phyloP scores from a whole-genome alignment of 2,888 invertebrate species.

The Tanytarsus gracilentus region DNA sequence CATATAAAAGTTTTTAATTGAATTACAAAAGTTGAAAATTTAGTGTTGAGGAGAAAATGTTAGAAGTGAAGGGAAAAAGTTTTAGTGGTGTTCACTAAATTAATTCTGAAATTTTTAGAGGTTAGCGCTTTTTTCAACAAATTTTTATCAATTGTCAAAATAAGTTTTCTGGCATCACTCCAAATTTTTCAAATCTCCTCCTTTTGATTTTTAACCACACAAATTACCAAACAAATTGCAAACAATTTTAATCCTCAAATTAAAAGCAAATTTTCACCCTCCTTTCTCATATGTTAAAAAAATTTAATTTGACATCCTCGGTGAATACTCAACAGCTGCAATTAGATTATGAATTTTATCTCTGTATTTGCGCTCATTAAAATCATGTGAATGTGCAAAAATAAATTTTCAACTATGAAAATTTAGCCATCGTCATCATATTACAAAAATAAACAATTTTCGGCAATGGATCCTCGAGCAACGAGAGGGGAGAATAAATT shows the following conservation, averaged over 20 bases:
- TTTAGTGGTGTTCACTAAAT: too few relatives aligned
- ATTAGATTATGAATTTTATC: not conserved
- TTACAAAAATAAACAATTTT: slow-evolving; percentile 3
- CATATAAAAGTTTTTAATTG: too few relatives aligned
- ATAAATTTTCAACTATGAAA: not conserved
- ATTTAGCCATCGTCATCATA: slow-evolving; percentile 3
- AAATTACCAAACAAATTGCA: not conserved
- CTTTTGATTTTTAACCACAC: not conserved
- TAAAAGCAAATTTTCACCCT: not conserved
- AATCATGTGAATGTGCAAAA: not conserved
- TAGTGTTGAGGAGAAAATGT: too few relatives aligned
- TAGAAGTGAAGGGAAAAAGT: too few relatives aligned
- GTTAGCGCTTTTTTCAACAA: too few relatives aligned
- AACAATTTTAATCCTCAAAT: not conserved
- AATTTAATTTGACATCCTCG: not conserved
- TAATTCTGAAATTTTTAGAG: too few relatives aligned
- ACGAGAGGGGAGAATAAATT: too few relatives aligned
- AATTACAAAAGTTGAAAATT: too few relatives aligned
- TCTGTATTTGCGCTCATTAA: not conserved
- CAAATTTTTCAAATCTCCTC: not conserved
- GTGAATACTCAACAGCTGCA: not conserved
- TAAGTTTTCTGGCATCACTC: too few relatives aligned
- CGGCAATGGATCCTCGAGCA: too few relatives aligned
- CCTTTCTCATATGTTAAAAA: not conserved
- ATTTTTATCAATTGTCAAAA: too few relatives aligned